Base-by-base conservation (phyloP, 2,113 vertebrate species). In the Isichthys henryi region DNA sequence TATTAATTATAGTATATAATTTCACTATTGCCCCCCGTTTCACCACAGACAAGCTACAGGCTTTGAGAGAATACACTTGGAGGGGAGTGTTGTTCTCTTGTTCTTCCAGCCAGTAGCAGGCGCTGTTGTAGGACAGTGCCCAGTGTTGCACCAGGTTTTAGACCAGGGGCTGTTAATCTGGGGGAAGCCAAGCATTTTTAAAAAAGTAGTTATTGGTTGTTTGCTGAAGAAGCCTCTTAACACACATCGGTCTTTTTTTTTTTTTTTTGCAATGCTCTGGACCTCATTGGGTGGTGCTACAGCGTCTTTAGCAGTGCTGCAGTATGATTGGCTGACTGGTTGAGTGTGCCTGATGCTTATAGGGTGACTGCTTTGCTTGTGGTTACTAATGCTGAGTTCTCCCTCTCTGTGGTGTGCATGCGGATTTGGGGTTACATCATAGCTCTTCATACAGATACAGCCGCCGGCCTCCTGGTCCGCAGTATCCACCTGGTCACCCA, bases 361-460 rank as follows among this genome's bases (percentile, higher is more conserved):
- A 92, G 82, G 39, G 45, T 91, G 93, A 93, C 92, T 93, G 96
- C 95, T 95, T 94, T 96, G 96, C 96, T 96, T 95, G 91, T 94
- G 88, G 95, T 96, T 95, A 97, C 96, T 96, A 96, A 97, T 91
- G 92, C 95, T 91, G 95, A 96, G 95, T 96, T 97, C 93, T 96
- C 96, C 97, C 95, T 97, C 96, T 96, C 95, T 96, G 94, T 95
- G 96, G 96, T 96, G 92, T 94, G 96, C 92, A 48, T 50, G 48
- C 97, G 96, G 95, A 96, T 96, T 93, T 93, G 94, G 97, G 96
- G 96, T 98, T 98, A 98, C 97, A 97, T 97, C 97, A 93, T 98
- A 98, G 97, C 97, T 98, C 96, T 98, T 97, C 93, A 96, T 95
- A 97, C 97, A 99, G 98, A 99, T 97, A 98, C 97, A 87, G 98